phyloP scores from a whole-genome alignment of 2,797 vertebrate species.

The Hafferia zeledoni region DNA sequence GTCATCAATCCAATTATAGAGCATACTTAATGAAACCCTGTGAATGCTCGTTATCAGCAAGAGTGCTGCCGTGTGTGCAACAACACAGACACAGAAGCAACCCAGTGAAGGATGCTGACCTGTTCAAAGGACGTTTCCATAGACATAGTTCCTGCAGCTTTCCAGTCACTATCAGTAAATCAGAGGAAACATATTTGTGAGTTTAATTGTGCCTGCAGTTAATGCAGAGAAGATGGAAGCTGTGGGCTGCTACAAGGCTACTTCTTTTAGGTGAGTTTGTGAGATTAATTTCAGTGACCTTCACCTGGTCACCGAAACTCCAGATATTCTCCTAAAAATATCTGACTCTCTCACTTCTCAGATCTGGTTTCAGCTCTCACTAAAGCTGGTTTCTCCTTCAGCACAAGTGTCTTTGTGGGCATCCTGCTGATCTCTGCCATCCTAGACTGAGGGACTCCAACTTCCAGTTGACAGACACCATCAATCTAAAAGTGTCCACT shows the following conservation, averaged over 20 bases:
- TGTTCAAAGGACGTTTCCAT: not conserved
- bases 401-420: not conserved
- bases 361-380: not conserved
- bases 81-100: not conserved
- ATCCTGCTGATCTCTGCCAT: not conserved
- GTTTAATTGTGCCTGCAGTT: not conserved
- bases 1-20: conserved; percentile 54
- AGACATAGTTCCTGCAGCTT: not conserved
- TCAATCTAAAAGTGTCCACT: not conserved
- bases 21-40: not conserved
- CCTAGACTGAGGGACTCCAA: not conserved
- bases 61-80: not conserved
- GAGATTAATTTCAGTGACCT: not conserved
- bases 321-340: not conserved
- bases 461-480: not conserved
- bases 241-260: not conserved
- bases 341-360: not conserved
- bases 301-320: not conserved
- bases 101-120: not conserved
- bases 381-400: not conserved
- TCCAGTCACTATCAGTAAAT: not conserved
- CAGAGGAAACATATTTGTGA: not conserved
- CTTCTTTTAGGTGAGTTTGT: not conserved
- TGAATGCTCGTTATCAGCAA: not conserved
- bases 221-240: not conserved